Evolutionary conservation across 2,888 invertebrate genomes (phyloP).

Genomic region (Dicyrtomina minuta): DNA sequence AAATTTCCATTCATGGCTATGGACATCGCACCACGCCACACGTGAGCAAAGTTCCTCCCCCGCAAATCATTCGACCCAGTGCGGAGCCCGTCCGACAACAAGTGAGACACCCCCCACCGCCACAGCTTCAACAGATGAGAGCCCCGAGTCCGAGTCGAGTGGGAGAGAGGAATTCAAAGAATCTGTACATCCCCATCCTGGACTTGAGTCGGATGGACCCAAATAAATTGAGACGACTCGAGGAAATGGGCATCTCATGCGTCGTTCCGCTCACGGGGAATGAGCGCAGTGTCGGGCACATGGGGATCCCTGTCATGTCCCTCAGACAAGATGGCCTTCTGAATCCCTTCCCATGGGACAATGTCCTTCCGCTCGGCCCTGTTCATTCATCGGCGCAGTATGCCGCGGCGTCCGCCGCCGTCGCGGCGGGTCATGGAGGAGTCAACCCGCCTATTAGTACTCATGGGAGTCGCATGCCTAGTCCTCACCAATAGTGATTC

Average conservation of each 20-base stretch:
- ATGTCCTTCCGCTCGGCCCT: constrained; percentile 42
- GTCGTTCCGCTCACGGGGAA: constrained; percentile 43
- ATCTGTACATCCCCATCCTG: constrained; percentile 43
- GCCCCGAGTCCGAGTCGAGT: constrained; percentile 6
- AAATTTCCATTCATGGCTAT: constrained; percentile 29
- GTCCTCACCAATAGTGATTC: constrained; percentile 17
- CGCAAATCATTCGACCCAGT: no score
- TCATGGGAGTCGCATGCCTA: constrained; percentile 16
- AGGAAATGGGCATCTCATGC: constrained; percentile 46
- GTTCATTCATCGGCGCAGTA: constrained; percentile 17
- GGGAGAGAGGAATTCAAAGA: background rate
- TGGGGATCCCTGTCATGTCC: constrained; percentile 45
- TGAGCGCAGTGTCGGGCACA: constrained; percentile 26
- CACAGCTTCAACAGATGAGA: constrained; percentile 11
- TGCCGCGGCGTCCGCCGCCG: background rate
- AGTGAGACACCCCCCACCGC: constrained; percentile 8
- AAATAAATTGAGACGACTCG: constrained; percentile 38
- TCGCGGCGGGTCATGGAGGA: background rate
- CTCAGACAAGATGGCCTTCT: constrained; percentile 29
- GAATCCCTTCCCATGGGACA: constrained; percentile 40
- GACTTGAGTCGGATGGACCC: constrained; percentile 45
- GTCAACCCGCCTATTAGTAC: background rate
- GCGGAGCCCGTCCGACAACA: no score
- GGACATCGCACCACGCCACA: no score
- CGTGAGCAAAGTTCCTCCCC: background rate